phyloP scores from a whole-genome alignment of 2,888 invertebrate genomes.

The Neria commutata region DNA sequence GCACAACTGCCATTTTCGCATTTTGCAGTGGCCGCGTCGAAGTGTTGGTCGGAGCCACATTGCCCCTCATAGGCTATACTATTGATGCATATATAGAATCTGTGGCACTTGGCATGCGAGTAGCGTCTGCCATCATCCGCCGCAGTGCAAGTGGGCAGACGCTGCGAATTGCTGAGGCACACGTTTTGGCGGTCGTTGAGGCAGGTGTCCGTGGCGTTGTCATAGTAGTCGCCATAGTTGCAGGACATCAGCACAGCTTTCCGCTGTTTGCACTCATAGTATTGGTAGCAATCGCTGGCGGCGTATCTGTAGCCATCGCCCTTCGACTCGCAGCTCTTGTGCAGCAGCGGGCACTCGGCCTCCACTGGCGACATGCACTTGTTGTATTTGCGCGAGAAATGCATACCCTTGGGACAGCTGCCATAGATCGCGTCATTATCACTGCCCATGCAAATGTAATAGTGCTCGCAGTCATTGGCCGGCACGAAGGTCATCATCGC shows the following conservation, averaged over 20 bases:
- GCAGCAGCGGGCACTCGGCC: slow-evolving; percentile 31
- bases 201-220: slow-evolving; percentile 11
- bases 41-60: slow-evolving; percentile 22
- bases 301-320: slow-evolving; percentile 25
- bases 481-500: slow-evolving; percentile 18
- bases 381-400: slow-evolving; percentile 32
- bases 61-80: neutral
- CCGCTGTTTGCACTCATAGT: slow-evolving; percentile 23
- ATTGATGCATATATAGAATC: slow-evolving; percentile 28
- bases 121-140: slow-evolving; percentile 14
- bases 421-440: slow-evolving; percentile 12
- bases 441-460: slow-evolving; percentile 30
- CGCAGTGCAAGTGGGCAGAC: neutral
- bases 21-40: neutral
- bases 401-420: slow-evolving; percentile 31
- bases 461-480: slow-evolving; percentile 24
- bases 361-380: slow-evolving; percentile 27
- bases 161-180: neutral
- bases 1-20: neutral
- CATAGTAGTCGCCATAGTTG: slow-evolving; percentile 23
- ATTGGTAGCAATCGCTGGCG: slow-evolving; percentile 27
- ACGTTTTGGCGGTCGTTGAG: slow-evolving; percentile 5
- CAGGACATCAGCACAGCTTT: slow-evolving; percentile 17
- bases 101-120: slow-evolving; percentile 16
- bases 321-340: slow-evolving; percentile 29